A percentile compares a stretch with the other conserved stretches of the same genome.
Evolutionary conservation across 2,888 invertebrate species (phyloP).

Genomic region (Bedellia somnulentella): DNA sequence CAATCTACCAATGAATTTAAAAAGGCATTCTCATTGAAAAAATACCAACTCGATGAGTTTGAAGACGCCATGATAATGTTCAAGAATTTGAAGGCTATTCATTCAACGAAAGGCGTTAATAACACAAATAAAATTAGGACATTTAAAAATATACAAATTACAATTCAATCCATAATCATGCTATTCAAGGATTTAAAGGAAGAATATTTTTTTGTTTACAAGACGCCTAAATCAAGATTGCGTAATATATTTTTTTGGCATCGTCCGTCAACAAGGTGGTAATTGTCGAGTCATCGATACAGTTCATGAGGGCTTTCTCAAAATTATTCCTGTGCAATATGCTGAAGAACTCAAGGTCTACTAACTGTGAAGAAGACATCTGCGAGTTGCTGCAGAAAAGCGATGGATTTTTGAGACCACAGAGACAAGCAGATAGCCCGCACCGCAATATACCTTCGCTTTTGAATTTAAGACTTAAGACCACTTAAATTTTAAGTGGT

Average conservation of each 20-base stretch:
- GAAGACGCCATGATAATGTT: conserved; percentile 7
- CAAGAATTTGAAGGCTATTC: conserved; percentile 2
- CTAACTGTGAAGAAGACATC: conserved; percentile 8
- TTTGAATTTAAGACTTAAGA: too few relatives aligned
- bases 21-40: conserved; percentile 5
- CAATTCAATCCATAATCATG: conserved; percentile 7
- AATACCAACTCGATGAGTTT: conserved; percentile 6
- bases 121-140: conserved; percentile 7
- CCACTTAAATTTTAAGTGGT: conserved; percentile 3
- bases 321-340: conserved; percentile 8
- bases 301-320: conserved; percentile 9
- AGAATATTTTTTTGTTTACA: conserved; percentile 1
- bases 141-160: conserved; percentile 8
- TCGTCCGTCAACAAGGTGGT: conserved; percentile 8
- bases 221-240: conserved; percentile 7
- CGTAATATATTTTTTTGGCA: conserved; percentile 5
- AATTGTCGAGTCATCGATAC: conserved; percentile 7
- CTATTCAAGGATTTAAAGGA: conserved; percentile 7
- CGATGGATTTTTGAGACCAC: conserved; percentile 6
- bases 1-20: conserved; percentile 7
- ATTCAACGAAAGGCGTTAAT: conserved; percentile 5
- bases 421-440: background rate
- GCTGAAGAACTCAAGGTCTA: conserved; percentile 6
- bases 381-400: conserved; percentile 7
- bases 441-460: too few relatives aligned